These are phyloP conservation scores for Manduca sexta DNA, from an alignment of 1,140 invertebrate genomes.

Conservation along the genomic window DNA sequence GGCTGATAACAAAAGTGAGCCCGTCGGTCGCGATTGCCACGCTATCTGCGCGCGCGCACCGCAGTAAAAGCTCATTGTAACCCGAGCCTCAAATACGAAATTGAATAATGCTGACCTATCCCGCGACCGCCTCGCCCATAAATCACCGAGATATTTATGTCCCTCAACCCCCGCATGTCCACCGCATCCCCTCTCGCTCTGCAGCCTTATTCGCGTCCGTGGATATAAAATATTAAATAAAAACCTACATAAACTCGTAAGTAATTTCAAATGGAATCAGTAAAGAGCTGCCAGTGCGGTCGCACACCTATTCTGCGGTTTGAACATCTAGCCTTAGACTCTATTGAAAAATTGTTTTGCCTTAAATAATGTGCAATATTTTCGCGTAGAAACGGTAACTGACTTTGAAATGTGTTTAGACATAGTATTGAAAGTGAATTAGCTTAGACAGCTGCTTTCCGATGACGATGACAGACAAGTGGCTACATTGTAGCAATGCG, in stretches of 20 bases:
- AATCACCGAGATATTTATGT: conserved; percentile 73
- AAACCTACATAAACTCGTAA: conserved; percentile 67
- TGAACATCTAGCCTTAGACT: conserved; percentile 38
- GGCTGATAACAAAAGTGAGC: conserved; percentile 51
- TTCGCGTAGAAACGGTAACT: conserved; percentile 3
- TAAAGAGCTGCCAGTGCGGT: conserved; percentile 45
- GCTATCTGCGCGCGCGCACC: conserved; percentile 61
- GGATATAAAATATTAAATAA: conserved; percentile 70
- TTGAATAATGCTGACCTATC: conserved; percentile 74
- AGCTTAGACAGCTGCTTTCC: too few relatives aligned
- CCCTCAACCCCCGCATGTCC: conserved; percentile 46
- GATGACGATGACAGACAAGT: not conserved
- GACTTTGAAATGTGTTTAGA: not conserved
- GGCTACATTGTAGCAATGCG: not conserved
- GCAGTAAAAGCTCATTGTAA: conserved; percentile 71
- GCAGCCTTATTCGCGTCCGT: conserved; percentile 47
- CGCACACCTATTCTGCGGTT: conserved; percentile 53
- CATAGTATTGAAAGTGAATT: too few relatives aligned
- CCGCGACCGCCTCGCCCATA: conserved; percentile 68
- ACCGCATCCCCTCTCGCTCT: conserved; percentile 28
- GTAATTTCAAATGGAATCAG: conserved; percentile 65
- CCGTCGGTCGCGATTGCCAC: conserved; percentile 35
- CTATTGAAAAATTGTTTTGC: conserved; percentile 35
- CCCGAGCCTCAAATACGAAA: conserved; percentile 70
- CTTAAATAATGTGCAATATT: conserved; percentile 31